Evolutionary conservation across 1,140 invertebrate genomes (phyloP), one percentile per base, ranked within the genome.

Genomic region (Mamestra configurata): DNA sequence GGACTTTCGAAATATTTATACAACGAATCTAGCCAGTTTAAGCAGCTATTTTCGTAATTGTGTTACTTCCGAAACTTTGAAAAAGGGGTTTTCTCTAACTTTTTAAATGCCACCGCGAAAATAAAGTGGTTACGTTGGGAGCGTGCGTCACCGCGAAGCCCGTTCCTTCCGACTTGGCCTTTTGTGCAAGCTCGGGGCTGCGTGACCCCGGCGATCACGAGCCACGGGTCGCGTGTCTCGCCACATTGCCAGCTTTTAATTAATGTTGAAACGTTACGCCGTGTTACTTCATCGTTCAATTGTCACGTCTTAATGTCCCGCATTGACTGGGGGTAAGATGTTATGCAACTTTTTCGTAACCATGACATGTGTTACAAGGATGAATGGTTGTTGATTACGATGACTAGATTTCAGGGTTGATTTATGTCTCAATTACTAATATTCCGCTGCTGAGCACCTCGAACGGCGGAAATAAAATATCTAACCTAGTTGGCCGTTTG

Each of bases 61-160:
- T 13, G 40, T 27, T 46, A 49, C 37, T 70, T 70, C 22, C 22
- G 22, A 49, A 27, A 15, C 20, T 8, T 46, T 22, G 0, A 64
- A 64, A 64, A 64, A 40, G 35, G 15, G 13, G 13, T n/a, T 40
- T 37, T 70, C 40, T 4, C 5, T 22, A 46, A 70, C 20, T 46
- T 70, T 64, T 70, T 46, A 70, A 70, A 70, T 70, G 66, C 13
- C 66, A 46, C 15, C 15, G 22, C 66, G 35, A 70, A 70, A 70
- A 70, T 70, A 70, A 71, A 71, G 43, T 53, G 68, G 68, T 71
- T 71, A 51, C 68, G 68, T 51, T 53, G 11, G 11, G 57, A 64
- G 20, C 64, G 81, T 82, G 79, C 83, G 83, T 85, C 83, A 85
- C 35, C 75, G 59, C 27, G 83, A 85, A 85, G 81, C 83, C 81